phyloP scores from a whole-genome alignment of 2,888 invertebrate genomes.

The Gymnosoma rotundatum region DNA sequence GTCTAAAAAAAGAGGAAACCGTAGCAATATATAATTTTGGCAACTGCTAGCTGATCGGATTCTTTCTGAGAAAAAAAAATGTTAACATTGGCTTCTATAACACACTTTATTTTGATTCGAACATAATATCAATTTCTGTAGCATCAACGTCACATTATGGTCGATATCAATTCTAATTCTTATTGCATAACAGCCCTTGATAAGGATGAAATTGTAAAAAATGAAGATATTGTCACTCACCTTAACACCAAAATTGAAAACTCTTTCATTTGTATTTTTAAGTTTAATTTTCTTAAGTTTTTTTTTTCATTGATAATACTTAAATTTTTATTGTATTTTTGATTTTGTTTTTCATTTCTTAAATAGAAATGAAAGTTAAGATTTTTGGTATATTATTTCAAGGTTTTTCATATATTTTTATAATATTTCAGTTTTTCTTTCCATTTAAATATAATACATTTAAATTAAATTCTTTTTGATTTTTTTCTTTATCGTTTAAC shows the following conservation, averaged over 20 bases:
- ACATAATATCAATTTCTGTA: no score
- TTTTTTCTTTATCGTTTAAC: slow-evolving; percentile 50
- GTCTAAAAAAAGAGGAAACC: no score
- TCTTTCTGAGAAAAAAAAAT: no score
- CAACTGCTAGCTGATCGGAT: no score
- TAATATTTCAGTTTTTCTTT: background rate
- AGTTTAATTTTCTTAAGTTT: slow-evolving; percentile 51
- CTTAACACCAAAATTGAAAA: background rate
- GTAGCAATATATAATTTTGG: no score
- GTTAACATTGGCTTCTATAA: no score
- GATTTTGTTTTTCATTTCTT: slow-evolving; percentile 5
- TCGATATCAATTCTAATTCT: no score
- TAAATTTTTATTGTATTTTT: slow-evolving; percentile 26
- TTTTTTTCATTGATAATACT: slow-evolving; percentile 36
- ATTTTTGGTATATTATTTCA: background rate
- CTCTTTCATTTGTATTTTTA: slow-evolving; percentile 45
- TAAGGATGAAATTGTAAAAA: no score
- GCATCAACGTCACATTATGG: no score
- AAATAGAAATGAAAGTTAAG: slow-evolving; percentile 9
- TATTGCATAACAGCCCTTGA: no score
- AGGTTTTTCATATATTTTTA: background rate
- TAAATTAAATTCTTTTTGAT: slow-evolving; percentile 33
- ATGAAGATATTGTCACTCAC: background rate
- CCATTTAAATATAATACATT: slow-evolving; percentile 32
- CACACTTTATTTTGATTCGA: no score